A percentile compares a stretch with the other conserved stretches of the same genome.
Evolutionary conservation across 2,797 vertebrate species (phyloP).

Genomic region (Setipinna tenuifilis): DNA sequence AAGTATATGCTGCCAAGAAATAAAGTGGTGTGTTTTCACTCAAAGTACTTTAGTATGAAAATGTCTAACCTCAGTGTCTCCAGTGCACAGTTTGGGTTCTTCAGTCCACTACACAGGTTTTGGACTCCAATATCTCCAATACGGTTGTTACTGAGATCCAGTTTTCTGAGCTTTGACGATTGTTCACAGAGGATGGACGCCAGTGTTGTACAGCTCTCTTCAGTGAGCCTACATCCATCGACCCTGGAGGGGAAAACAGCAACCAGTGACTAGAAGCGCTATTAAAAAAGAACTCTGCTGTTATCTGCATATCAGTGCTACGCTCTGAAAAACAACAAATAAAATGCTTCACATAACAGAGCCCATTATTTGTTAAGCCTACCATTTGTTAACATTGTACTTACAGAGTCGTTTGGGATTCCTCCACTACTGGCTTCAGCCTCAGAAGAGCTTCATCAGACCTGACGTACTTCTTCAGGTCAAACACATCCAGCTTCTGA

Average conservation of each 20-base stretch:
- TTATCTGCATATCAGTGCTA: not conserved
- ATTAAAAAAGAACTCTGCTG: not conserved
- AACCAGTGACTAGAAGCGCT: not conserved
- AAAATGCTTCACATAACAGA: not conserved
- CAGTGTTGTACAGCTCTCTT: slow-evolving; percentile 49
- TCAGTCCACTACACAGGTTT: slow-evolving; percentile 38
- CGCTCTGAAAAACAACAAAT: not conserved
- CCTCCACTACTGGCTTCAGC: slow-evolving; percentile 49
- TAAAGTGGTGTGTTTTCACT: too few relatives aligned
- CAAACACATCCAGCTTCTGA: slow-evolving; percentile 51
- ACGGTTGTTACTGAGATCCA: slow-evolving; percentile 47
- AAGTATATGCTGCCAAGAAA: too few relatives aligned
- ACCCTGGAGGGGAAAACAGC: slow-evolving; percentile 39
- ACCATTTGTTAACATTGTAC: slow-evolving; percentile 22
- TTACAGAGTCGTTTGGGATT: slow-evolving; percentile 50
- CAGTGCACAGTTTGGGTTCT: slow-evolving; percentile 36
- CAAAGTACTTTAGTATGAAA: not conserved
- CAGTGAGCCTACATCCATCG: slow-evolving; percentile 47
- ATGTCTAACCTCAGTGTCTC: not conserved
- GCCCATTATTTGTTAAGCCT: too few relatives aligned
- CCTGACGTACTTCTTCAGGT: slow-evolving; percentile 52
- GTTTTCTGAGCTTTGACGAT: slow-evolving; percentile 38
- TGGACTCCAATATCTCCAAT: slow-evolving; percentile 47
- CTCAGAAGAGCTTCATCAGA: slow-evolving; percentile 51
- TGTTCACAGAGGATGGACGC: slow-evolving; percentile 33